phyloP scores from a whole-genome alignment of 35 echinoderm and acorn worm species.

The Diadema setosum region DNA sequence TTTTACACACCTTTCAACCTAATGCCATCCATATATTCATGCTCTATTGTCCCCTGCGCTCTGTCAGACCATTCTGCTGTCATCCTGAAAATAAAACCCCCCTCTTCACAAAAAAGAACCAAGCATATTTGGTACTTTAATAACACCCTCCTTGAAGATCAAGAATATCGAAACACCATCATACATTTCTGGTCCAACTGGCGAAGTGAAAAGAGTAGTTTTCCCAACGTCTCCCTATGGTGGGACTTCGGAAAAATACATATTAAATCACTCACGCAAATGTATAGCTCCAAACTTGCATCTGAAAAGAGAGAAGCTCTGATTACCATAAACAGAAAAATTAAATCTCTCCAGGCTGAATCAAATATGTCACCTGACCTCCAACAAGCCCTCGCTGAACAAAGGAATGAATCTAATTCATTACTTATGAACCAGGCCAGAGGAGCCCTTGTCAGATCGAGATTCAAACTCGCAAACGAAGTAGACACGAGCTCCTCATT shows the following conservation, averaged over 20 bases:
- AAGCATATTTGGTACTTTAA: neutral
- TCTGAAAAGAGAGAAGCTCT: too few species aligned
- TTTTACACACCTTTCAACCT: neutral
- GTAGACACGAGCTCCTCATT: neutral
- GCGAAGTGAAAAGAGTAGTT: too few species aligned
- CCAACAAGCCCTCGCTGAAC: neutral
- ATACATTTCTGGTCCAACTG: slow-evolving; percentile 1
- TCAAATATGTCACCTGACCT: neutral
- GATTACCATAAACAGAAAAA: neutral
- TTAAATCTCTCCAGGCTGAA: neutral
- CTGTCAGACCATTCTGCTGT: slow-evolving; percentile 28
- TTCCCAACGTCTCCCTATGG: neutral
- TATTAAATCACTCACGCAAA: too few species aligned
- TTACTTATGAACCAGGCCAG: neutral
- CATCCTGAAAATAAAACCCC: neutral
- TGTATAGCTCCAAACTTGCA: too few species aligned
- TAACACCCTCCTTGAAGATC: neutral
- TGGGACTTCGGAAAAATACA: slow-evolving; percentile 37
- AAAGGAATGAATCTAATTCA: neutral
- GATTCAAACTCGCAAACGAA: neutral
- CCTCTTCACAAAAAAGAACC: neutral
- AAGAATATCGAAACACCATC: neutral
- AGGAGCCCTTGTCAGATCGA: slow-evolving; percentile 6
- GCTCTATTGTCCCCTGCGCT: neutral
- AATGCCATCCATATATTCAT: neutral